Percentiles rank a stretch among this genome's conserved stretches.
Evolutionary conservation across 2,888 invertebrate species (phyloP).

Genomic region (Sinelater perroti): DNA sequence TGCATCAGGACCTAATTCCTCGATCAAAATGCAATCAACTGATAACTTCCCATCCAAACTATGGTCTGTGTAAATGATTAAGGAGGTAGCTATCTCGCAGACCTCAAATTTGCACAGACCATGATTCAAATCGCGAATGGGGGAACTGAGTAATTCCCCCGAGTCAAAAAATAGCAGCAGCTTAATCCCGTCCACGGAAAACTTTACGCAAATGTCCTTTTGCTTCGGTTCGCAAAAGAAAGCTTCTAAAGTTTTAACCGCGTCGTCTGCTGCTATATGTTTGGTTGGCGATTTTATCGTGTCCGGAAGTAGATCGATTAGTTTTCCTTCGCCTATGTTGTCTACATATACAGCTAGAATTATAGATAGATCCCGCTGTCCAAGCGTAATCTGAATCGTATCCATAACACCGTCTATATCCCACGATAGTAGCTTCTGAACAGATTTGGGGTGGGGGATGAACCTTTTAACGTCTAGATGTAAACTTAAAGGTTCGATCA

Average conservation of each 20-base stretch:
- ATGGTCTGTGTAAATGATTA: constrained; percentile 73
- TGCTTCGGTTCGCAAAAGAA: constrained; percentile 76
- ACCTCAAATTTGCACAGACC: constrained; percentile 76
- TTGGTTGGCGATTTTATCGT: constrained; percentile 48
- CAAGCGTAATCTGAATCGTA: constrained; percentile 72
- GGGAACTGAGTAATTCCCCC: constrained; percentile 78
- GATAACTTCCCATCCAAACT: constrained; percentile 76
- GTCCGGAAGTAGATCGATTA: constrained; percentile 61
- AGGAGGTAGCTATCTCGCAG: constrained; percentile 70
- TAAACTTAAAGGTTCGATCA: constrained; percentile 76
- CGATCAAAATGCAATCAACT: constrained; percentile 72
- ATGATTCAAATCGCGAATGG: constrained; percentile 75
- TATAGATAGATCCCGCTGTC: constrained; percentile 78
- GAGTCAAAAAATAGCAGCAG: constrained; percentile 76
- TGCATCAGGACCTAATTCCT: constrained; percentile 77
- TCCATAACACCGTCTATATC: constrained; percentile 76
- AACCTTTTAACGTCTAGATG: constrained; percentile 77
- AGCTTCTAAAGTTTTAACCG: constrained; percentile 74
- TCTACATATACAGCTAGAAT: constrained; percentile 76
- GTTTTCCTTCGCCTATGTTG: constrained; percentile 71
- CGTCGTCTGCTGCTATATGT: constrained; percentile 47
- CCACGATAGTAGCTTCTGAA: constrained; percentile 52
- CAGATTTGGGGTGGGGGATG: constrained; percentile 61
- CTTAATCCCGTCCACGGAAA: constrained; percentile 75
- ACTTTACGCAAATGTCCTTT: constrained; percentile 68